Base-by-base conservation (phyloP, 2,888 invertebrate genomes). In the Thymelicus acteon region DNA sequence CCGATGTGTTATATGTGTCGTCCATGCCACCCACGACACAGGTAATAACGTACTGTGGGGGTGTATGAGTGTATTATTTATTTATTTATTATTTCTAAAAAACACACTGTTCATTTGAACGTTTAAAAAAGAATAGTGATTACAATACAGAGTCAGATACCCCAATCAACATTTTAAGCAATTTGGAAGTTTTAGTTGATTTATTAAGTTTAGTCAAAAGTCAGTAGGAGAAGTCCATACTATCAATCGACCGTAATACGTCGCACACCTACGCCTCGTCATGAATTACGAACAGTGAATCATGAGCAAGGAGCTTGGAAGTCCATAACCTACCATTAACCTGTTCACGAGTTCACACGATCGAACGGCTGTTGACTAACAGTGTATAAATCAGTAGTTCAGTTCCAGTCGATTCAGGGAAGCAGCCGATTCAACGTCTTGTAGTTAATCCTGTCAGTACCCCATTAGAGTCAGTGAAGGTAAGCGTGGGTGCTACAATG, bases 401-500 rank as follows among this genome's bases (percentile, higher is more conserved):
- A 77, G 77, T 73, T 76, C 76, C 76, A 76, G 80, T 82, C 77
- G 82, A 80, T 76, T 75, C 75, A 75, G 77, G 81, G 80, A 84
- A 85, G 81, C 78, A 78, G 82, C 82, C 83, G 81, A 84, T 84
- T 82, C 80, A 81, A 82, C 79, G 75, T 77, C 80, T 81, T 82
- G 83, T 85, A 83, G 84, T 84, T 86, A 88, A 88, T 87, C 85
- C 85, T 84, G 88, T 84, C 87, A 82, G 84, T 77, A 81, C 75
- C 84, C 82, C 85, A 88, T 88, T 90, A 91, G 84, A 79, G 79
- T 48, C 63, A 39, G 39, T 15, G 54, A 44, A 60, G 49, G 78
- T 75, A 74, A 72, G 85, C 86, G 90, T 89, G 87, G 90, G 91
- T 85, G 89, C 87, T 84, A 89, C 91, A 91, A 89, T 89, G 84